Conservation (phyloP, 1,140 invertebrate genomes). For the Homarus americanus region DNA sequence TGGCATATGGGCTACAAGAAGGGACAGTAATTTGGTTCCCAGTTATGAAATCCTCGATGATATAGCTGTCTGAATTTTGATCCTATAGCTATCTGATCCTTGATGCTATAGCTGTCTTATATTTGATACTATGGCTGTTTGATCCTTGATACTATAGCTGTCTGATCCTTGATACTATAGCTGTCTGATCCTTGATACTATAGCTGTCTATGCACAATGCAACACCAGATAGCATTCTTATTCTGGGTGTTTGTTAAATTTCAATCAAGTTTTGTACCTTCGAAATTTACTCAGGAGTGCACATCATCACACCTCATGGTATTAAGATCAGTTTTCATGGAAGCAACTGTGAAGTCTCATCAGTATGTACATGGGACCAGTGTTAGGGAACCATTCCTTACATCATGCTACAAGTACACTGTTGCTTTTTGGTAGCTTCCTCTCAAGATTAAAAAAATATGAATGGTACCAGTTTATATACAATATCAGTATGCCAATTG, state of each 20-base stretch:
- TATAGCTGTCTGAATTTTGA: too few relatives aligned
- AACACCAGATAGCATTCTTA: not conserved
- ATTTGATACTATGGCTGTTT: too few relatives aligned
- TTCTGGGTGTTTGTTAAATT: not conserved
- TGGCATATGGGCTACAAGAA: not conserved
- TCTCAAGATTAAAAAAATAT: not conserved
- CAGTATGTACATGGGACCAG: not conserved
- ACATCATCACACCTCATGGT: not conserved
- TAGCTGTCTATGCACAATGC: not conserved
- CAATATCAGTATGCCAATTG: not conserved
- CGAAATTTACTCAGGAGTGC: slow-evolving; percentile 1
- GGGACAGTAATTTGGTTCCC: not conserved
- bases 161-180: not conserved
- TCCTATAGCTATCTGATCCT: too few relatives aligned
- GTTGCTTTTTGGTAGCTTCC: not conserved
- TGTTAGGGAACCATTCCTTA: slow-evolving; percentile 6
- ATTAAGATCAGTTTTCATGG: not conserved
- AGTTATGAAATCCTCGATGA: too few relatives aligned
- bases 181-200: not conserved
- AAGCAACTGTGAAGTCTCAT: not conserved
- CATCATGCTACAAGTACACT: not conserved
- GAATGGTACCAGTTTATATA: not conserved
- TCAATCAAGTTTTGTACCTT: not conserved
- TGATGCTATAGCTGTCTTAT: too few relatives aligned
- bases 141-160: too few relatives aligned